Base-by-base conservation (phyloP, 2,888 invertebrate species). In the Eledone cirrhosa region DNA sequence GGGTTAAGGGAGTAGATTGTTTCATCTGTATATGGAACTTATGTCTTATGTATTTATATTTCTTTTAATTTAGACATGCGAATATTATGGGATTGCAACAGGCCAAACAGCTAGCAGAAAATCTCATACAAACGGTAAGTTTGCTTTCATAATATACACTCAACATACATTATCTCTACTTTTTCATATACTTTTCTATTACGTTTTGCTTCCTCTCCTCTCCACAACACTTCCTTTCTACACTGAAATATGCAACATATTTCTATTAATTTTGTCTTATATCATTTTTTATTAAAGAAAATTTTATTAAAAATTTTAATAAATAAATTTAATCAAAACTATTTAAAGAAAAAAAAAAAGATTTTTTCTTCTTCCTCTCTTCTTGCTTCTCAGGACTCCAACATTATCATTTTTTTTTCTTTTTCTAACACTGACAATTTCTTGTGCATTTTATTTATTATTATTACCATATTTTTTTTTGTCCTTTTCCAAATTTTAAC, bases 101-200 rank as follows among this genome's bases (percentile, higher is more conserved):
- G 84, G 95, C 95, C 24, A 93, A 94, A 86, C 94, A 94, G 82
- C 90, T 95, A 78, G 94, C 95, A 22, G 93, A 94, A 86, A 95
- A 95, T 90, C 92, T 95, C 76, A 94, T 95, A 84, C 94, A 95
- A 91, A 95, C 95, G 8, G 94, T 95, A 90, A 88, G 90, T 87
- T 41, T 41, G 41, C 41, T 41, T 41, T 41, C 41, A 41, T 41
- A 41, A 41, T 41, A 5, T 3, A 41, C 41, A 41, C 41, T 8
- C 41, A 41, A 11, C 41, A 41, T 41, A 41, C 41, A 41, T 41
- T 41, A 11, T 80, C 31, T n/a, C 16, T 67, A n/a, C 31, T 67
- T 31, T 19, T 69, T 41, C 41, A 16, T 48, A 77, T 53, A 48
- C n/a, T 77, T 53, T 59, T 29, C 48, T 53, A 33, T 41, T 41